These are phyloP conservation scores for Grallaria varia DNA, from an alignment of 2,113 vertebrate species.

Conservation along the genomic window DNA sequence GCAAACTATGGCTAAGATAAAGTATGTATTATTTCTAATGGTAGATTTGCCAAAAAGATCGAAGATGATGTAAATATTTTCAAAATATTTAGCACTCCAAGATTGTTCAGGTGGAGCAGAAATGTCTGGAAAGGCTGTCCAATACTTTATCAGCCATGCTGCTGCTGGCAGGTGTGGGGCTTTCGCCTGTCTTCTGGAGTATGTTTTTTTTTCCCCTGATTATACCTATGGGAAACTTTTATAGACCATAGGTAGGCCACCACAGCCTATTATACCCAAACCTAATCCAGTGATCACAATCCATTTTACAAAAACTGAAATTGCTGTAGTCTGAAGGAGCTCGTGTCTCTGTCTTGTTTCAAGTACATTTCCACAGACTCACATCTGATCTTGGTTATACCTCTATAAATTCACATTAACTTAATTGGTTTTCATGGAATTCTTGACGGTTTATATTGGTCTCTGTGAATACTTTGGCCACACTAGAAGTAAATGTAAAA, in stretches of 20 bases:
- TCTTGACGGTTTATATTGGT: not conserved
- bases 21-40: not conserved
- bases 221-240: not conserved
- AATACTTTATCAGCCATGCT: not conserved
- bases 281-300: not conserved
- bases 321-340: not conserved
- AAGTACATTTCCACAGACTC: not conserved
- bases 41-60: not conserved
- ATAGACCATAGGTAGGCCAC: not conserved
- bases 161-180: not conserved
- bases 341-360: not conserved
- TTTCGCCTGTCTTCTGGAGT: not conserved
- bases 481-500: not conserved
- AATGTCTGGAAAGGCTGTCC: not conserved
- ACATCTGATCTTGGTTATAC: constrained; percentile 14
- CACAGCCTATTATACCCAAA: not conserved
- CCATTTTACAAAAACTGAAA: not conserved
- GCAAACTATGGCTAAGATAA: not conserved
- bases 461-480: not conserved
- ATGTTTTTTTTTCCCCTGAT: not conserved
- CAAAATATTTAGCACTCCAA: not conserved
- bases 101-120: not conserved
- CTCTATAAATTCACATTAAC: not conserved
- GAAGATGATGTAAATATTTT: not conserved
- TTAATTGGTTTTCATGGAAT: not conserved